Percentiles rank a stretch among this genome's conserved stretches.
phyloP scores from a whole-genome alignment of 2,888 invertebrate species.

The Oscheius sp. region DNA sequence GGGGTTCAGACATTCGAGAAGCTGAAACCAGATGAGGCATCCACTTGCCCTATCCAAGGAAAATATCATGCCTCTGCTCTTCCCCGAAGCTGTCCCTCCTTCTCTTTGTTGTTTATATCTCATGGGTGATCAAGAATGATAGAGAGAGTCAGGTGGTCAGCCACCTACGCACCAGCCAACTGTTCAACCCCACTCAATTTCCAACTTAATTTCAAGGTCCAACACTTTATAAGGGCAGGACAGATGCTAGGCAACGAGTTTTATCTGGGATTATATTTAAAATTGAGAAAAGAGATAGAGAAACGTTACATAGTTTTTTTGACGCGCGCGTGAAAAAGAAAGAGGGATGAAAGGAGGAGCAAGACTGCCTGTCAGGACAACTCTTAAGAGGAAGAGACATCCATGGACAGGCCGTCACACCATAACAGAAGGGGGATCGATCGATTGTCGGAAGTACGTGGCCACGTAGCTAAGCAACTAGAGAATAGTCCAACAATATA shows the following conservation, averaged over 20 bases:
- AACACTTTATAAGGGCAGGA: conserved; percentile 23
- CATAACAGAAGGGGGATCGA: conserved; percentile 26
- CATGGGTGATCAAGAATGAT: too few relatives aligned
- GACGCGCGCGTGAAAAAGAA: background rate
- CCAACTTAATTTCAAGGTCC: conserved; percentile 27
- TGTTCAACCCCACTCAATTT: background rate
- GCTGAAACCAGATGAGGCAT: too few relatives aligned
- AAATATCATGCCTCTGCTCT: too few relatives aligned
- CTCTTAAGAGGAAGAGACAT: conserved; percentile 3
- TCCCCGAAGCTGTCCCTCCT: too few relatives aligned
- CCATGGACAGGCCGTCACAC: conserved; percentile 7
- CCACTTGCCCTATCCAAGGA: too few relatives aligned
- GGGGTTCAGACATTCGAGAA: too few relatives aligned
- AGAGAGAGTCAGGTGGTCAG: too few relatives aligned
- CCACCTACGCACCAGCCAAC: background rate
- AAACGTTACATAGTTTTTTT: conserved; percentile 9
- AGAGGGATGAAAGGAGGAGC: background rate
- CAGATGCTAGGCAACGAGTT: conserved; percentile 34
- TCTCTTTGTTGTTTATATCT: too few relatives aligned
- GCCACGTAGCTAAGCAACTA: conserved; percentile 38
- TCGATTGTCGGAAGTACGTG: conserved; percentile 34
- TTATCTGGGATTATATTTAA: conserved; percentile 21
- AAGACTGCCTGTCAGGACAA: background rate
- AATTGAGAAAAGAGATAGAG: background rate
- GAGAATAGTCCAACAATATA: conserved; percentile 37